Evolutionary conservation across 1,140 invertebrate genomes (phyloP), one percentile per base, ranked within the genome.

Genomic region (Parapsyche elsis): DNA sequence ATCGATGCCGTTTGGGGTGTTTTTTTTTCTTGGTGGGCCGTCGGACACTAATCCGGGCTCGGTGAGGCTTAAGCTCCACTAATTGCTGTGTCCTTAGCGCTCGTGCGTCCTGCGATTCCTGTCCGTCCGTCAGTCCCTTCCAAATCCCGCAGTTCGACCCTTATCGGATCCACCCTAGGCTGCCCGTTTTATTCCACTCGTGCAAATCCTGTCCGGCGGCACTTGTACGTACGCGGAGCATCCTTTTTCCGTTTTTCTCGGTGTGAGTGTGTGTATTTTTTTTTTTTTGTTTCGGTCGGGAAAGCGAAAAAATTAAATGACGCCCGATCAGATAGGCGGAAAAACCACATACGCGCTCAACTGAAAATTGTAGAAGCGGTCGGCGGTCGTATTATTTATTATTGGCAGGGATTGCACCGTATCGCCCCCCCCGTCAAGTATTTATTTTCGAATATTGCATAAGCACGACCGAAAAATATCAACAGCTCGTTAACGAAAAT

Each of bases 61-160:
- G 53, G 77, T 53, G 45, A 19, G 77, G 23, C 77, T 78, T 78
- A 78, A 78, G 61, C 77, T 21, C 59, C 64, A 78, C 77, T 78
- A 78, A 78, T 78, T 78, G 77, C 77, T 78, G 26, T 53, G 77
- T 78, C 67, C 75, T 77, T 77, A 77, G 59, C 75, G 53, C 53
- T 16, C 19, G 12, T 19, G n/a, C 23, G 23, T 16, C 26, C 70
- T 75, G 73, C 45, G n/a, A 75, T 57, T 46, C 75, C 46, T 16
- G 21, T 16, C 24, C 7, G 26, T 49, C 64, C 24, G 19, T 67
- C 71, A 73, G 16, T 24, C 71, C 5, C 24, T 19, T 23, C 53
- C 19, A 59, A 77, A 44, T 26, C 75, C 59, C 64, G 9, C 5
- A 26, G 38, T 77, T 77, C 23, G 24, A 77, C 75, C 23, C 44